Base-by-base conservation (phyloP, 1,140 invertebrate species). In the Pogonomyrmex californicus region DNA sequence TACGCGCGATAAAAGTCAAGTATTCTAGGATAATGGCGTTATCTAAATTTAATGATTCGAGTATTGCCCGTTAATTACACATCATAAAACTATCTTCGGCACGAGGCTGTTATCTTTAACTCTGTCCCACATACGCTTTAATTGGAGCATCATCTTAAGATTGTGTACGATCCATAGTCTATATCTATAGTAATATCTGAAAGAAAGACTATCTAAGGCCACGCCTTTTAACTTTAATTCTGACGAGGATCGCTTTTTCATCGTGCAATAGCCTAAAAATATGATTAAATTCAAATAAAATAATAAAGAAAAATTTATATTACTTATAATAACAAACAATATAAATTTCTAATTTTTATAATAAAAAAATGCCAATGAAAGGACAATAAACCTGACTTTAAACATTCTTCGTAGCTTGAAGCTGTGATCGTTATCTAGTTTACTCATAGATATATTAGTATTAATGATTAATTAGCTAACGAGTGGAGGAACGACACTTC, bases 21-120 rank as follows among this genome's bases (percentile, higher is more conserved):
- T 70, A 81, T 81, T 81, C 38, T 81, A 70, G 63, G 14, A 81
- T 12, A 23, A 30, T 12, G 49, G 47, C 41, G n/a, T 33, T 14
- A 12, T 33, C 63, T 81, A 81, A 70, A 81, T 81, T 81, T 81
- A 81, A 81, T 65, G 14, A 41, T 4, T n/a, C 63, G 38, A 14
- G 14, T 56, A 41, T 81, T 44, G 47, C 47, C 30, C 23, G 63
- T 70, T 81, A 81, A 81, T 81, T 81, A 44, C 23, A 36, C 47
- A 36, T 68, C 62, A 44, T 38, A 47, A 33, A 56, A 58, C 47
- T 56, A 81, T 70, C 14, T n/a, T 58, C 38, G 58, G 44, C 33
- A 4, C 12, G 58, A 79, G n/a, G 33, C 44, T 17, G 44, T 58
- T 81, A 81, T 81, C 78, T 70, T 70, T 44, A 41, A 70, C 77